A percentile compares a stretch with the other conserved stretches of the same genome.
Conservation (phyloP, 2,113 vertebrate genomes). For the Girardinichthys multiradiatus region DNA sequence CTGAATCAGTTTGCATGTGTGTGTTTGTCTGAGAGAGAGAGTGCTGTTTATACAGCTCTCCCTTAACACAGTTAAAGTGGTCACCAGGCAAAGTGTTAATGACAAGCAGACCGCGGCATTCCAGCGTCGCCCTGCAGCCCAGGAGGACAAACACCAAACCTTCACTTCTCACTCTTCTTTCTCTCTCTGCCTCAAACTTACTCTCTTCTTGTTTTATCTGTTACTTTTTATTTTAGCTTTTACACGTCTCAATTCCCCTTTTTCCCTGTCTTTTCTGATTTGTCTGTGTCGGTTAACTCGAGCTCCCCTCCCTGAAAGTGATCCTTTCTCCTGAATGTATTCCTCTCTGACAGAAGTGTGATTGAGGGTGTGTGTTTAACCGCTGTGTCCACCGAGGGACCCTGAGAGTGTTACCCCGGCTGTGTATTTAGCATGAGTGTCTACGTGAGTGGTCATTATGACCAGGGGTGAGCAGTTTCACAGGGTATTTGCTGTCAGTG, state of each 20-base stretch:
- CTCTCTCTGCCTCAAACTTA: slow-evolving; percentile 12
- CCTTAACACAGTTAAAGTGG: slow-evolving; percentile 55
- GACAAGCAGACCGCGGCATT: slow-evolving; percentile 75
- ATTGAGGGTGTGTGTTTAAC: slow-evolving; percentile 83
- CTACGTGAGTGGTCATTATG: slow-evolving; percentile 49
- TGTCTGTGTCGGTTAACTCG: slow-evolving; percentile 13
- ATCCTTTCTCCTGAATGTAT: slow-evolving; percentile 60
- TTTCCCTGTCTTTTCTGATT: slow-evolving; percentile 12
- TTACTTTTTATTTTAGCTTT: slow-evolving; percentile 44
- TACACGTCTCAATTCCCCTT: slow-evolving; percentile 15
- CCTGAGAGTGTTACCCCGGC: slow-evolving; percentile 57
- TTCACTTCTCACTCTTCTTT: slow-evolving; percentile 30
- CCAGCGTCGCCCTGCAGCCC: slow-evolving; percentile 58
- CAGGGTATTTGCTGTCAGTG: slow-evolving; percentile 58
- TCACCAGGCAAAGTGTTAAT: slow-evolving; percentile 73
- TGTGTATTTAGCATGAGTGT: slow-evolving; percentile 59
- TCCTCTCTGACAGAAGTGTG: slow-evolving; percentile 76
- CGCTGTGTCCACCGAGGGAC: slow-evolving; percentile 74
- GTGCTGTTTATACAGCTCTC: slow-evolving; percentile 46
- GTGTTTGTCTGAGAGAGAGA: not conserved
- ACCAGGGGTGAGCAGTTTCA: slow-evolving; percentile 49
- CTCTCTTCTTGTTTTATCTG: not conserved
- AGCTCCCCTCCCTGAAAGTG: slow-evolving; percentile 36
- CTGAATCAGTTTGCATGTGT: slow-evolving; percentile 9
- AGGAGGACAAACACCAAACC: slow-evolving; percentile 55